phyloP scores from a whole-genome alignment of 2,797 vertebrate species.

The Xenopus petersii region DNA sequence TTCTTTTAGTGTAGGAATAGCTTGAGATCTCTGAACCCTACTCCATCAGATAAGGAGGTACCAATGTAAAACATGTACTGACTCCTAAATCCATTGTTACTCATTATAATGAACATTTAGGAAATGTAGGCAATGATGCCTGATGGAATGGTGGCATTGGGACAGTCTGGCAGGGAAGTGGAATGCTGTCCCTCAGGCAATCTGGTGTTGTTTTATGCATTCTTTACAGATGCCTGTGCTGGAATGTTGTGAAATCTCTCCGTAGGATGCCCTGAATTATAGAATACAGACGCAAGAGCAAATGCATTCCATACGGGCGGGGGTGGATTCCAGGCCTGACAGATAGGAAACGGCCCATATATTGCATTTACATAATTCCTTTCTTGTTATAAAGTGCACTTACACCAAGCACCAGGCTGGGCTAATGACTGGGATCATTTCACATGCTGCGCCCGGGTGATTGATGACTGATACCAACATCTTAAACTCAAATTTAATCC shows the following conservation, averaged over 20 bases:
- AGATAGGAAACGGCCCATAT: conserved; percentile 8
- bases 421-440: background rate
- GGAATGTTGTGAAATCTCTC: conserved; percentile 43
- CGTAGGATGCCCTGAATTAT: conserved; percentile 40
- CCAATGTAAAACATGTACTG: no score
- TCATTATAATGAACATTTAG: no score
- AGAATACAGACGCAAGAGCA: conserved; percentile 34
- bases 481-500: background rate
- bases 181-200: no score
- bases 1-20: no score
- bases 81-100: no score
- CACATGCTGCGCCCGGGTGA: background rate
- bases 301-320: conserved; percentile 19
- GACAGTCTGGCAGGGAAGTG: no score
- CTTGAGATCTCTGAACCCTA: no score
- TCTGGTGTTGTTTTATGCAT: no score
- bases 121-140: no score
- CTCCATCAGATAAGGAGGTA: no score
- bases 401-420: background rate
- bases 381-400: conserved; percentile 6
- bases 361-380: conserved; percentile 21
- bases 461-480: conserved; percentile 18
- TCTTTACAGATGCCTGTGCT: conserved; percentile 41
- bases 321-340: conserved; percentile 3
- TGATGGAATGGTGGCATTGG: no score